phyloP scores from a whole-genome alignment of 2,888 invertebrate genomes.

The Heliconius ismenius region DNA sequence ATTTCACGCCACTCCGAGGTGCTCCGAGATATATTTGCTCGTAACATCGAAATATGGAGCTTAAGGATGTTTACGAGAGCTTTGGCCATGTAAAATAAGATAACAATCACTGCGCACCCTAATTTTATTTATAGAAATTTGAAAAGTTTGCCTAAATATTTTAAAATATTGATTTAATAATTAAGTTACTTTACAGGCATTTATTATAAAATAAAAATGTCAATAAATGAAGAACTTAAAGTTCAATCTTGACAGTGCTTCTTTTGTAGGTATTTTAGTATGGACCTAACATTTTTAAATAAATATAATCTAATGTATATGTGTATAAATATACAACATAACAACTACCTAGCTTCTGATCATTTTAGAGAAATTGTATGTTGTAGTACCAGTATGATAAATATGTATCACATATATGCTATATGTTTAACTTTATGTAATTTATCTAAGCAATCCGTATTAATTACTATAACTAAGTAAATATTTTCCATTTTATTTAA shows the following conservation, averaged over 20 bases:
- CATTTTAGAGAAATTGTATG: neutral
- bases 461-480: neutral
- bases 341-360: neutral
- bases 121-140: constrained; percentile 63
- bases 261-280: no score
- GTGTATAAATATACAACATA: no score
- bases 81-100: constrained; percentile 59
- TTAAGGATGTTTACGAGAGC: constrained; percentile 74
- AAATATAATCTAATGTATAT: no score
- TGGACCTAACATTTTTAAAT: no score
- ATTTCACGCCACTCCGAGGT: constrained; percentile 78
- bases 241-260: no score
- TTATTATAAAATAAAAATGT: no score
- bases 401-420: neutral
- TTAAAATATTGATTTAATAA: no score
- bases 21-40: constrained; percentile 68
- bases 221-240: no score
- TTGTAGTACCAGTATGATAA: neutral
- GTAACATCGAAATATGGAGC: constrained; percentile 77
- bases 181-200: no score
- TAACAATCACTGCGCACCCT: constrained; percentile 54
- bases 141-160: constrained; percentile 9
- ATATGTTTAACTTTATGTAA: no score
- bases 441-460: no score
- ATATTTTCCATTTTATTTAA: constrained; percentile 43